Evolutionary conservation across 2,113 vertebrate species (phyloP).

Genomic region (Delphinapterus leucas): DNA sequence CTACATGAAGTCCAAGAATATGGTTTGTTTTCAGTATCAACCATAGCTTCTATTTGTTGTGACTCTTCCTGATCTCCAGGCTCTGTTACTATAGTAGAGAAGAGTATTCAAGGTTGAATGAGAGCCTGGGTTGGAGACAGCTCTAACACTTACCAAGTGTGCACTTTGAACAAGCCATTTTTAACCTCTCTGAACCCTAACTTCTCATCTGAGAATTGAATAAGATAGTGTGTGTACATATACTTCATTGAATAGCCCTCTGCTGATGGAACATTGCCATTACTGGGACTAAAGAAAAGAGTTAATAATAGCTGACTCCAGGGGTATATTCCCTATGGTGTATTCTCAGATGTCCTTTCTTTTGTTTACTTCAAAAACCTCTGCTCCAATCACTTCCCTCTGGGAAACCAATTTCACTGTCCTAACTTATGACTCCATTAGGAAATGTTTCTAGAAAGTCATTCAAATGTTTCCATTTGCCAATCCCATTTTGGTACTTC

Average conservation of each 20-base stretch:
- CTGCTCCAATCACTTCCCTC: background rate
- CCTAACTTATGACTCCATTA: conserved; percentile 50
- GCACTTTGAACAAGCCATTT: background rate
- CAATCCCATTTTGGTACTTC: conserved; percentile 56
- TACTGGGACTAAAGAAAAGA: background rate
- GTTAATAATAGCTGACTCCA: background rate
- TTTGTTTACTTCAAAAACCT: conserved; percentile 43
- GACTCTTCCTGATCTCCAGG: background rate
- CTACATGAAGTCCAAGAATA: background rate
- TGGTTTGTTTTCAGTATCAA: background rate
- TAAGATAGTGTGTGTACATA: background rate
- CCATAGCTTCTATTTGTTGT: background rate
- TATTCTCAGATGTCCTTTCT: background rate
- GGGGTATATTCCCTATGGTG: background rate
- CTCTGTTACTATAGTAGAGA: background rate
- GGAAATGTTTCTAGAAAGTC: conserved; percentile 71
- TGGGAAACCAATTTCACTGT: conserved; percentile 27
- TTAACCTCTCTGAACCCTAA: background rate
- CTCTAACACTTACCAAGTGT: background rate
- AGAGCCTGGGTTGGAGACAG: background rate
- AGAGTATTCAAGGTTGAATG: background rate
- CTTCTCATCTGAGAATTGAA: background rate
- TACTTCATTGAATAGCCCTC: background rate
- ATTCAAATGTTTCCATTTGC: conserved; percentile 67
- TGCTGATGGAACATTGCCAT: background rate